These are phyloP conservation scores for Tringa solitaria DNA, from an alignment of 2,113 vertebrate species.

Conservation along the genomic window DNA sequence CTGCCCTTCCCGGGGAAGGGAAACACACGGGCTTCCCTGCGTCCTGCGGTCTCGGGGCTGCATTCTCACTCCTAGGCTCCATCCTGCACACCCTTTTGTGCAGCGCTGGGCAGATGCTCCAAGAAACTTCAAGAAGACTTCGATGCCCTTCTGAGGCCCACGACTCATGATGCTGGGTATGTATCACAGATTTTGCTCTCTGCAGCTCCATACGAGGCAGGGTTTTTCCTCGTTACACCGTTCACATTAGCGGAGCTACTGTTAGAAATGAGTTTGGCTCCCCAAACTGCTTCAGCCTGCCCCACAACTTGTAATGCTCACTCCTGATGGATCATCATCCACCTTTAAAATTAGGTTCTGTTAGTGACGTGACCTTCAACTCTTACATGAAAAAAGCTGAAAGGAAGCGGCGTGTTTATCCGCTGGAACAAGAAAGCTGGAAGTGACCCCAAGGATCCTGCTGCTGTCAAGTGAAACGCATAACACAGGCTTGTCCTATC, in stretches of 20 bases:
- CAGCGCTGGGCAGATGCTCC: background rate
- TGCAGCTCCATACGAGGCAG: background rate
- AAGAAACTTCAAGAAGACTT: background rate
- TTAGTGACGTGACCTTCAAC: background rate
- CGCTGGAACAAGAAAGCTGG: constrained; percentile 18
- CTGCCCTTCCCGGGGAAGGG: background rate
- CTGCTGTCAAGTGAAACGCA: constrained; percentile 16
- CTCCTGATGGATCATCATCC: background rate
- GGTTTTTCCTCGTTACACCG: background rate
- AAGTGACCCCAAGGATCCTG: constrained; percentile 51
- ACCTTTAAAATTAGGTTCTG: constrained; percentile 19
- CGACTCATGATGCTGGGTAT: fast-evolving
- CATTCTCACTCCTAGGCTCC: background rate
- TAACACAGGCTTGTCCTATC: constrained; percentile 30
- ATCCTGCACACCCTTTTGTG: background rate
- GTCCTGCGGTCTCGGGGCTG: background rate
- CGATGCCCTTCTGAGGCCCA: fast-evolving
- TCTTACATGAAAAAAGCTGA: constrained; percentile 2
- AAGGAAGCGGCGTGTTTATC: constrained; percentile 26
- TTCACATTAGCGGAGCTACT: background rate
- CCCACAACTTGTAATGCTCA: background rate
- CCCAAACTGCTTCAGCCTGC: background rate
- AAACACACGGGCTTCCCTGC: background rate
- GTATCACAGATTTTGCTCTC: background rate
- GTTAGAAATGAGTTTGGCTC: background rate